Base-by-base conservation (phyloP, 2,113 vertebrate genomes). In the Chloroceryle aenea region DNA sequence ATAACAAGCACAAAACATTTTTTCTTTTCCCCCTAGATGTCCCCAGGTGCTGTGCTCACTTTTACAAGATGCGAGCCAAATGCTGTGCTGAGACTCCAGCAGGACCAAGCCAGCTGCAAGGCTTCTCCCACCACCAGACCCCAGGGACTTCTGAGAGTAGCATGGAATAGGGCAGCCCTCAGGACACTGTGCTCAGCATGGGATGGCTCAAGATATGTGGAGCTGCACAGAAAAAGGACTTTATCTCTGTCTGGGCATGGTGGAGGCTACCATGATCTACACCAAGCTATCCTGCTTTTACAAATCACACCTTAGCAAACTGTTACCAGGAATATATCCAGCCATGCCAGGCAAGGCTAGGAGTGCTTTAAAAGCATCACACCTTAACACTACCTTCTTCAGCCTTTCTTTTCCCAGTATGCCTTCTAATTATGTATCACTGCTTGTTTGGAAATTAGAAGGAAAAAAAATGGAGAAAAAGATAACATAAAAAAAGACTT, bases 121-220 rank as follows among this genome's bases (percentile, higher is more conserved):
- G 40, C 42, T 22, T 87, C 77, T 72, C 18, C 43, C 47, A 10
- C 85, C 16, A 1, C 1, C 1, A n/a, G 30, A 23, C 27, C 23
- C n/a, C 5, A 16, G 26, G 3, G 1, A 18, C 20, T 74, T 52
- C 64, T 4, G 18, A 14, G 58, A 40, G 81, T 25, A 12, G 23
- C 23, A 50, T 12, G 9, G 58, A 18, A 14, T 8, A 1, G 3
- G 21, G 26, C 74, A 30, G 69, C 29, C 34, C 40, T 8, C 3
- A 2, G 27, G 25, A 40, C 71, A 14, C 25, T 1, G 12, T 3
- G 2, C 52, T 16, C 32, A 22, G 73, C 52, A 6, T 0, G 1
- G 23, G 6, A 14, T 0, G 1, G 20, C 3, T 5, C 0, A 0
- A 8, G 48, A 14, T 20, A 34, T 0, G 40, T 53, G 32, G 9